These are phyloP conservation scores for Hemaris fuciformis DNA, from an alignment of 2,888 invertebrate species.

Conservation along the genomic window DNA sequence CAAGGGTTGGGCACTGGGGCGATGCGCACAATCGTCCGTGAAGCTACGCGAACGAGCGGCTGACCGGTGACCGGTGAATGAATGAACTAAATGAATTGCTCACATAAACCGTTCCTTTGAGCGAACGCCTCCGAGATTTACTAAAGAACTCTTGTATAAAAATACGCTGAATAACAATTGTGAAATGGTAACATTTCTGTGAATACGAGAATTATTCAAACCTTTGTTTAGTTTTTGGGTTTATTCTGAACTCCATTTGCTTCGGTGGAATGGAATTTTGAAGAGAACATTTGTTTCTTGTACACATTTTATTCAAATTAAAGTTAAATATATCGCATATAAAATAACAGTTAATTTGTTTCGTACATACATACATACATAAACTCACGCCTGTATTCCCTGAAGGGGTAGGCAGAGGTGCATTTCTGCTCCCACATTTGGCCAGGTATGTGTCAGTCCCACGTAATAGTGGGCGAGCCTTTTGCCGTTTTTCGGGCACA, in stretches of 20 bases:
- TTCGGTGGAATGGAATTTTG: not conserved
- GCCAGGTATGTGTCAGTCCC: no score
- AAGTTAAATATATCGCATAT: no score
- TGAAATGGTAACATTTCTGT: not conserved
- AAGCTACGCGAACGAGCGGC: conserved; percentile 14
- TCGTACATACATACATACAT: no score
- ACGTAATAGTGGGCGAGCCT: no score
- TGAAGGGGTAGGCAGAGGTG: no score
- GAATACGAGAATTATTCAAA: not conserved
- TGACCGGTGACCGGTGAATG: conserved; percentile 14
- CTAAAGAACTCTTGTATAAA: not conserved
- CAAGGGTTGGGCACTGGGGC: conserved; percentile 16
- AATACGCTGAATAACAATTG: not conserved
- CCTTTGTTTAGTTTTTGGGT: not conserved
- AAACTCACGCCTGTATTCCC: no score
- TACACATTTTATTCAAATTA: no score
- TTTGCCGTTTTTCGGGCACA: no score
- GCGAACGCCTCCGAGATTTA: conserved; percentile 1
- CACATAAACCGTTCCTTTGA: conserved; percentile 7
- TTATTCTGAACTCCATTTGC: not conserved
- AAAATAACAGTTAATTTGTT: no score
- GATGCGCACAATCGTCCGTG: conserved; percentile 16
- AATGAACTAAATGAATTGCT: conserved; percentile 25
- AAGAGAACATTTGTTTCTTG: not conserved
- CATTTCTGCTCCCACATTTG: no score